phyloP scores from a whole-genome alignment of 2,888 invertebrate species.

The Ectemnius continuus region DNA sequence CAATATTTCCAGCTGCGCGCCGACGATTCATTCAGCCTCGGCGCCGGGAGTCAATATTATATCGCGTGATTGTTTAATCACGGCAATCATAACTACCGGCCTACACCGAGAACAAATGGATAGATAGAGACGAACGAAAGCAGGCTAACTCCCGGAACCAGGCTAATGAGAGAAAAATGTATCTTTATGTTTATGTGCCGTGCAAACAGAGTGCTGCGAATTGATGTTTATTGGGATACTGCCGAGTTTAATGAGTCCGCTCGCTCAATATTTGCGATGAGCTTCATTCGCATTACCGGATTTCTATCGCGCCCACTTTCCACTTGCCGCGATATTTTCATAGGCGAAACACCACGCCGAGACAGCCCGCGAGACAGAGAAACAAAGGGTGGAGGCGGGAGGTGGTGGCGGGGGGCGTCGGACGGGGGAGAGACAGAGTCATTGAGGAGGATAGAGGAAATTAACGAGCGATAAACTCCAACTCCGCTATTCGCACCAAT shows the following conservation, averaged over 20 bases:
- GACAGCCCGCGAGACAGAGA: too few species aligned
- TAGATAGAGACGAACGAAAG: background rate
- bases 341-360: too few species aligned
- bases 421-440: too few species aligned
- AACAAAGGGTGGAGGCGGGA: too few species aligned
- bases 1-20: background rate
- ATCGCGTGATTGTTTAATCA: background rate
- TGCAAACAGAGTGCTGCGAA: background rate
- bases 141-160: background rate
- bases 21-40: background rate
- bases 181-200: background rate
- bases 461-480: too few species aligned
- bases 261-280: constrained; percentile 1
- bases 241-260: background rate
- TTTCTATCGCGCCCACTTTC: too few species aligned
- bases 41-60: too few species aligned
- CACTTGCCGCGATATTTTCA: too few species aligned
- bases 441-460: too few species aligned
- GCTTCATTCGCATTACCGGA: background rate
- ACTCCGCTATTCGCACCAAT: too few species aligned
- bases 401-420: too few species aligned
- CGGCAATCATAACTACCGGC: background rate
- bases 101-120: background rate
- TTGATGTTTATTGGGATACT: background rate
- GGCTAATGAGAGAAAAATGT: too few species aligned